Percentiles rank a stretch among this genome's conserved stretches.
These are phyloP conservation scores for Heliothis subflexa DNA, from an alignment of 1,140 invertebrate species.

Conservation along the genomic window DNA sequence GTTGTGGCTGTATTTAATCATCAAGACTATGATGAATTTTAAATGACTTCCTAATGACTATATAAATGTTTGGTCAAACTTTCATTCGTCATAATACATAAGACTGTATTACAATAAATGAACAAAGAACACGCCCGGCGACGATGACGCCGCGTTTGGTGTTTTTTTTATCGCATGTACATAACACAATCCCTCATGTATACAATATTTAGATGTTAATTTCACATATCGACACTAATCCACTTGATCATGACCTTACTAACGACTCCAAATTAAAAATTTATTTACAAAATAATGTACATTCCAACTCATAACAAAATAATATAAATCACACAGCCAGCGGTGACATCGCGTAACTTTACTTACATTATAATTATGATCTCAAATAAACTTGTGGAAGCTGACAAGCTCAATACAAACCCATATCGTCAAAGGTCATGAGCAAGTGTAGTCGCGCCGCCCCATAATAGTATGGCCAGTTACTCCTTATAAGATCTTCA, in stretches of 20 bases:
- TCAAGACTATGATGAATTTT: constrained; percentile 28
- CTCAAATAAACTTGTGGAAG: constrained; percentile 17
- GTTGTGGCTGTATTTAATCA: constrained; percentile 10
- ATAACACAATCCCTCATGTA: constrained; percentile 37
- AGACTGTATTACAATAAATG: constrained; percentile 22
- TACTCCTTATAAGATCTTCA: constrained; percentile 65
- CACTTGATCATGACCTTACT: constrained; percentile 51
- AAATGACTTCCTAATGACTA: constrained; percentile 35
- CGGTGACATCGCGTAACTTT: constrained; percentile 32
- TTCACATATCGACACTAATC: constrained; percentile 46
- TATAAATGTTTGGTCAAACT: constrained; percentile 40
- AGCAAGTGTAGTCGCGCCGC: constrained; percentile 50
- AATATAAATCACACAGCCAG: constrained; percentile 34
- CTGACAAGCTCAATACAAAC: constrained; percentile 9
- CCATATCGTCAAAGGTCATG: constrained; percentile 43
- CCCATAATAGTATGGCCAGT: constrained; percentile 57
- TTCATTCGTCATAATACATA: not conserved
- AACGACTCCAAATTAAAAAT: constrained; percentile 19
- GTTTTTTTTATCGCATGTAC: constrained; percentile 3
- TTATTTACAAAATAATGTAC: constrained; percentile 33
- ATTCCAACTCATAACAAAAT: constrained; percentile 24
- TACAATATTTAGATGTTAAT: constrained; percentile 53
- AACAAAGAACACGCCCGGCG: not conserved
- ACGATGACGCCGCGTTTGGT: not conserved
- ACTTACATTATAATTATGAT: constrained; percentile 34